Evolutionary conservation across 2,113 vertebrate genomes (phyloP), one percentile per base, ranked within the genome.

Genomic region (Microcebus tavaratra): DNA sequence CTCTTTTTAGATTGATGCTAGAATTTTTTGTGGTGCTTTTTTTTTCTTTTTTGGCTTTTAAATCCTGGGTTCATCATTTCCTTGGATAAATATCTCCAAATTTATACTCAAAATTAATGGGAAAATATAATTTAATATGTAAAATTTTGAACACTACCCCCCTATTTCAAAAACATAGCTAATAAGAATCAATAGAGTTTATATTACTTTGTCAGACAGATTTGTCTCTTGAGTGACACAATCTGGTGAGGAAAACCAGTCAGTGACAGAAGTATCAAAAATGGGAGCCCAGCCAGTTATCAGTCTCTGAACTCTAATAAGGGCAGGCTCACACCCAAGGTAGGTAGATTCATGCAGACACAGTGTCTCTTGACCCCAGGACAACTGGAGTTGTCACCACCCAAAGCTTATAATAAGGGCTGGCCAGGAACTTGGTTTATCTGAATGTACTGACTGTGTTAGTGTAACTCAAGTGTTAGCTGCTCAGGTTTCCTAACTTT

Each of bases 101-200:
- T 86, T 89, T 90, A 75, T 70, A 75, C 67, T 82, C 27, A 78
- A 70, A 92, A 90, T 82, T 76, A 85, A 86, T 90, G 70, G 68
- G 25, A 76, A 91, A 95, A 67, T 95, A 79, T n/a, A 84, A 88
- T 72, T 88, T 93, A 85, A 79, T 84, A 63, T 80, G 50, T 88
- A 76, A 72, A 73, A n/a, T 76, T 88, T 79, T 91, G 39, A 78
- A 50, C n/a, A 34, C 89, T 90, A 70, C 48, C 12, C 29, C 10
- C 36, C 21, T 82, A 70, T 91, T 73, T 92, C 53, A 86, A 11
- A 68, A 87, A 36, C 36, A 39, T 91, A 23, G 48, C 23, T 86
- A 79, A 45, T 34, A 78, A 39, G 63, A 83, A 34, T 88, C 87
- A 48, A 14, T 59, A 78, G 68, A 94, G 59, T 90, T 85, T 86